Evolutionary conservation across 2,888 invertebrate species (phyloP).

Genomic region (Noctua pronuba): DNA sequence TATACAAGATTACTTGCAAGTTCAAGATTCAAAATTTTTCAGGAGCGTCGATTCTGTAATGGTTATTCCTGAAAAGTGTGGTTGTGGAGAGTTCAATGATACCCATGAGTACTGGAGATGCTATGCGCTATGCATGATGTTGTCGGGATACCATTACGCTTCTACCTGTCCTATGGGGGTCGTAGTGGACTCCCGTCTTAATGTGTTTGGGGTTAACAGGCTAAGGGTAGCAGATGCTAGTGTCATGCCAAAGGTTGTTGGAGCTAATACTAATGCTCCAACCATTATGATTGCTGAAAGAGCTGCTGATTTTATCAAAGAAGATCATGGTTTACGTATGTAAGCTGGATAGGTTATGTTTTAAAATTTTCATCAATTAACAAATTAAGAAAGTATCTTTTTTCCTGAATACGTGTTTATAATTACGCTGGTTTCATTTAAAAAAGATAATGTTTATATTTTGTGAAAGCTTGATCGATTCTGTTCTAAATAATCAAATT

Average conservation of each 20-base stretch:
- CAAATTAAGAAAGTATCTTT: too few relatives aligned
- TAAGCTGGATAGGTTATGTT: too few relatives aligned
- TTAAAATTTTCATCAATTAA: too few relatives aligned
- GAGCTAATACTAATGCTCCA: neutral
- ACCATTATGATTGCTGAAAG: slow-evolving; percentile 3
- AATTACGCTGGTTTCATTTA: neutral
- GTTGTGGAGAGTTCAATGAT: slow-evolving; percentile 9
- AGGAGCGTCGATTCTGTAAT: neutral
- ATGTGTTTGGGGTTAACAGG: slow-evolving; percentile 10
- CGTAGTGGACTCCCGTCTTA: slow-evolving; percentile 92
- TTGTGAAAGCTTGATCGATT: neutral
- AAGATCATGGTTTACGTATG: neutral
- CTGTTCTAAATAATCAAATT: neutral
- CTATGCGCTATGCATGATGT: slow-evolving; percentile 90
- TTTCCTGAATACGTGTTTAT: too few relatives aligned
- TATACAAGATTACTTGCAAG: neutral
- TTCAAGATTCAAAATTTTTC: neutral
- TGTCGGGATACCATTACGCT: slow-evolving; percentile 92
- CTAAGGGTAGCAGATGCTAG: slow-evolving; percentile 4
- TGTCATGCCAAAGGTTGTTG: neutral
- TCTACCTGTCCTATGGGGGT: slow-evolving; percentile 94
- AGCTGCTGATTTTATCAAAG: slow-evolving; percentile 2
- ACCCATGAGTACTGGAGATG: slow-evolving; percentile 92
- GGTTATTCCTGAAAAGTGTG: neutral
- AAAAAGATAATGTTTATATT: slow-evolving; percentile 3